Evolutionary conservation across 2,113 vertebrate species (phyloP), one percentile per base, ranked within the genome.

Genomic region (Paracanthobrama guichenoti): DNA sequence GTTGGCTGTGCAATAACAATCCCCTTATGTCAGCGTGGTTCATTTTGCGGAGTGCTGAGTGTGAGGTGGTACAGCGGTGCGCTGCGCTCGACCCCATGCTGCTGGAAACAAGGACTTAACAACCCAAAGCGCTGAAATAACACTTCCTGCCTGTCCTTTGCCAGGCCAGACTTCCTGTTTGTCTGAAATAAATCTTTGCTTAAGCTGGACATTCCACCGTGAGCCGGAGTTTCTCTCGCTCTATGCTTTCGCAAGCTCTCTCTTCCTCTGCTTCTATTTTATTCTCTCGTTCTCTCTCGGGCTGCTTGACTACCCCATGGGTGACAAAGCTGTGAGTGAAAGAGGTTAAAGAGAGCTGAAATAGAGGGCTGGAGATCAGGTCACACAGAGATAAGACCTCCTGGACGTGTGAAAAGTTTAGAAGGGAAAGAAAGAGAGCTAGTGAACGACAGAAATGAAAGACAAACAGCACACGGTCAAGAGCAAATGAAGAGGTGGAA

Each of bases 151-250:
- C 93, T 91, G 84, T 89, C 87, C 90, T 91, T 87, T 89, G 86
- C 84, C 88, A 86, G 62, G 77, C 88, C 91, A 91, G 90, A 92
- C 92, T 94, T 94, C 93, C 93, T 93, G 93, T 92, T 92, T 89
- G 92, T 90, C 88, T 85, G 87, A 87, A 71, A 84, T 88, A 90
- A 93, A 95, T 92, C 93, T 93, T 89, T 85, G 90, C 85, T 91
- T 89, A 91, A 90, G 91, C 91, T 57, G 83, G 88, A 91, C 91
- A 93, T 93, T 93, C 91, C 87, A 79, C 85, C 85, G 88, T 83
- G 59, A 26, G 39, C 39, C 31, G 9, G 31, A 28, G 22, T 44
- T 75, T 53, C 62, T 31, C 26, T 80, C 66, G 72, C 80, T 72
- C 74, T 16, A 24, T 53, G 7, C 24, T 50, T 72, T 57, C 35